These are phyloP conservation scores for Tricholaema leucomelas DNA, from an alignment of 2,113 vertebrate genomes.

Conservation along the genomic window DNA sequence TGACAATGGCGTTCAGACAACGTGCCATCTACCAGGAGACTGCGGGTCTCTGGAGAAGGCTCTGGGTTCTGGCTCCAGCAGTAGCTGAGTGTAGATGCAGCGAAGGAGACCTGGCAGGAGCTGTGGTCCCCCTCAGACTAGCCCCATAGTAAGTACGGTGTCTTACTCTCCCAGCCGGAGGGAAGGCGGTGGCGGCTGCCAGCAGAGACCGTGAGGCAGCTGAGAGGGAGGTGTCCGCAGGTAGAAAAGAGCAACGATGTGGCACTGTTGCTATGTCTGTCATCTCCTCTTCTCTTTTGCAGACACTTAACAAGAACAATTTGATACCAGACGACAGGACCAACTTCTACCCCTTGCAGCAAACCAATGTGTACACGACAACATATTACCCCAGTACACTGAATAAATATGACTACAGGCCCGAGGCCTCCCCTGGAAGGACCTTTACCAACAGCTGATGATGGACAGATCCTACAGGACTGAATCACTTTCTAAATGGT, in stretches of 20 bases:
- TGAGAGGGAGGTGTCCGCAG: slow-evolving; percentile 51
- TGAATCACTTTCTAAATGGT: slow-evolving; percentile 53
- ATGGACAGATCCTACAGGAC: slow-evolving; percentile 55
- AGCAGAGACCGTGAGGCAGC: slow-evolving; percentile 4
- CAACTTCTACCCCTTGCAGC: slow-evolving; percentile 93
- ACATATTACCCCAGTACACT: slow-evolving; percentile 95
- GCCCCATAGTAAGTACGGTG: neutral
- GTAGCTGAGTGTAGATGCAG: neutral
- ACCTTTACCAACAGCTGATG: slow-evolving; percentile 97
- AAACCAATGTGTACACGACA: slow-evolving; percentile 97
- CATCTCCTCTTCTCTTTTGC: slow-evolving; percentile 50
- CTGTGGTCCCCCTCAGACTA: neutral
- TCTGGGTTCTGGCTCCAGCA: slow-evolving; percentile 1
- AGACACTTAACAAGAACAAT: slow-evolving; percentile 99
- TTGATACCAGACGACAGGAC: slow-evolving; percentile 93
- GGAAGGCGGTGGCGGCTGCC: slow-evolving; percentile 6
- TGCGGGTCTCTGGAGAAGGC: neutral
- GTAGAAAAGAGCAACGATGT: neutral
- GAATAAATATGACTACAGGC: slow-evolving; percentile 93
- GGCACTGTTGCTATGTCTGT: neutral
- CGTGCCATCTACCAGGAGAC: neutral
- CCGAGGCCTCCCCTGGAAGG: slow-evolving; percentile 92
- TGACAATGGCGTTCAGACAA: neutral
- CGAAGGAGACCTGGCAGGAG: slow-evolving; percentile 4
- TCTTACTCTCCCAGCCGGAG: slow-evolving; percentile 44